A percentile compares a stretch with the other conserved stretches of the same genome.
Evolutionary conservation across 2,888 invertebrate species (phyloP).

Genomic region (Muscina levida): DNA sequence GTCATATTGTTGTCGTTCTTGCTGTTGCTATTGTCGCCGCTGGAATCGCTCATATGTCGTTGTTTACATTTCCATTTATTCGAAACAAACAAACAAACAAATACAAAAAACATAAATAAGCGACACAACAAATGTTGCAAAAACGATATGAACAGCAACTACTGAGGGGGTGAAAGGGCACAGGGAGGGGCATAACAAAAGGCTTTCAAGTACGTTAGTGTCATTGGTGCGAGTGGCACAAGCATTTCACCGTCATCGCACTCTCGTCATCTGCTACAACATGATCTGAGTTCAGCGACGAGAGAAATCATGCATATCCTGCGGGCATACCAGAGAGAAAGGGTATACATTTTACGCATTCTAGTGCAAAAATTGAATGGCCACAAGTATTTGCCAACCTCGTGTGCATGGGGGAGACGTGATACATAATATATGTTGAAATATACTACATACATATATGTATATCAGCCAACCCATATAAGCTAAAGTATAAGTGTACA

Average conservation of each 20-base stretch:
- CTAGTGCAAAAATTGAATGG: slow-evolving; percentile 51
- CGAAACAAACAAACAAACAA: slow-evolving; percentile 19
- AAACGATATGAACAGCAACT: slow-evolving; percentile 11
- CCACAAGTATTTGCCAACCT: slow-evolving; percentile 36
- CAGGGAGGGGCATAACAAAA: too few species aligned
- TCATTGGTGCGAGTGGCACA: slow-evolving; percentile 9
- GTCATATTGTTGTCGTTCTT: slow-evolving; percentile 37
- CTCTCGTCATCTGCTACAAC: slow-evolving; percentile 33
- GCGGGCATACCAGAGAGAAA: slow-evolving; percentile 26
- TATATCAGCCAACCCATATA: too few species aligned
- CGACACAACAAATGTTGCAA: slow-evolving; percentile 22
- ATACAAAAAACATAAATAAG: too few species aligned
- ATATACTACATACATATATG: background rate
- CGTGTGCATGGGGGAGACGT: too few species aligned
- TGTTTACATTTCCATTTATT: slow-evolving; percentile 56
- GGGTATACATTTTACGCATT: slow-evolving; percentile 43
- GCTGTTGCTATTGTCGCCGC: slow-evolving; percentile 15
- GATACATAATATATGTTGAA: background rate
- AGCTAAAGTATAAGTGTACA: background rate
- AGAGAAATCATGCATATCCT: slow-evolving; percentile 49
- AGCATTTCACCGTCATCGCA: slow-evolving; percentile 38
- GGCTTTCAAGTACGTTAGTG: too few species aligned
- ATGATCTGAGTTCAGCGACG: slow-evolving; percentile 33
- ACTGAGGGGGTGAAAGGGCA: too few species aligned
- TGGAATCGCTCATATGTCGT: slow-evolving; percentile 9